These are phyloP conservation scores for Microcebus ravelobensis DNA, from an alignment of 2,113 vertebrate species.

Conservation along the genomic window DNA sequence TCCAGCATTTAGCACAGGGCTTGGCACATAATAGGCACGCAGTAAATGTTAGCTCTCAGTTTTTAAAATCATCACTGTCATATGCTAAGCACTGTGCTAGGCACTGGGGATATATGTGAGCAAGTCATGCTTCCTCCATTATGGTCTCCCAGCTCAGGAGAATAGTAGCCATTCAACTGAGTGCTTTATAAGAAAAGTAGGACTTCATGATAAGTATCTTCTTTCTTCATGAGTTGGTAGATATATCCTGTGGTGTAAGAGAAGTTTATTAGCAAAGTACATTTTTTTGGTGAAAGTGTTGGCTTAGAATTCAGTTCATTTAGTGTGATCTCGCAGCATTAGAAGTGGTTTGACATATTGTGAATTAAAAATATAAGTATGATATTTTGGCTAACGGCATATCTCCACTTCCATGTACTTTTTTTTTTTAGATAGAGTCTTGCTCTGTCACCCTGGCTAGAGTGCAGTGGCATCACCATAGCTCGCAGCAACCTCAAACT, in stretches of 20 bases:
- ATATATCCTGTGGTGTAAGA: not conserved
- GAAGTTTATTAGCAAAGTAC: not conserved
- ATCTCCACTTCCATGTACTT: not conserved
- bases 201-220: not conserved
- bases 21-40: not conserved
- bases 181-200: not conserved
- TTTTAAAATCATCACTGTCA: not conserved
- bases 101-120: not conserved
- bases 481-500: too few relatives aligned
- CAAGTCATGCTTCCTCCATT: not conserved
- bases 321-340: slow-evolving; percentile 1
- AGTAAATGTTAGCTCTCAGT: not conserved
- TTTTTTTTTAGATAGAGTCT: not conserved
- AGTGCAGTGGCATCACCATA: too few relatives aligned
- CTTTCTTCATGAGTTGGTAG: not conserved
- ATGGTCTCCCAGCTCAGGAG: not conserved
- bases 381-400: not conserved
- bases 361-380: slow-evolving; percentile 26
- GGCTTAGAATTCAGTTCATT: slow-evolving; percentile 23
- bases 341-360: not conserved
- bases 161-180: not conserved
- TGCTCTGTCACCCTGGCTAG: too few relatives aligned
- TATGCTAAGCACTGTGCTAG: not conserved
- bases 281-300: slow-evolving; percentile 1
- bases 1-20: not conserved